Percentiles rank a stretch among this genome's conserved stretches.
phyloP scores from a whole-genome alignment of 2,113 vertebrate species.

The Ciconia stormi region DNA sequence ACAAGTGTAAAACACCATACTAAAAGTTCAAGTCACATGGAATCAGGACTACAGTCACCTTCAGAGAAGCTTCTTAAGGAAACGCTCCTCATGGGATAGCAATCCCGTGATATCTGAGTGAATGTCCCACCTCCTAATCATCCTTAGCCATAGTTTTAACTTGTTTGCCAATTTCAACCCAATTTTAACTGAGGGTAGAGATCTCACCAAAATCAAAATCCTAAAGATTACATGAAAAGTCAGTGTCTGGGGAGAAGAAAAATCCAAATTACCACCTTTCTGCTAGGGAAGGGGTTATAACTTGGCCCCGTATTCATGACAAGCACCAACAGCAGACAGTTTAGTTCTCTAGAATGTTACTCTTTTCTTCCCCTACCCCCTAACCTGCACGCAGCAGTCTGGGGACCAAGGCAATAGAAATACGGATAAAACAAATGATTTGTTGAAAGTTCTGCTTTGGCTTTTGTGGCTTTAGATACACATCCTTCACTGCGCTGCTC shows the following conservation, averaged over 20 bases:
- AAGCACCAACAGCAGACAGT: neutral
- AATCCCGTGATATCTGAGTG: neutral
- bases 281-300: neutral
- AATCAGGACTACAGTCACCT: neutral
- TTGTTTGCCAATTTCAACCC: neutral
- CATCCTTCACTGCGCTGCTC: neutral
- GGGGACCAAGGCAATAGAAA: neutral
- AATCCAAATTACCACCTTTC: neutral
- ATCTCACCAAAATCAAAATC: neutral
- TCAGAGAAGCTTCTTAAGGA: neutral
- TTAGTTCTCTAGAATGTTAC: neutral
- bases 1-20: neutral
- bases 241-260: neutral
- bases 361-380: neutral
- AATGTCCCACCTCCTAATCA: neutral
- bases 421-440: neutral
- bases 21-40: neutral
- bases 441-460: neutral
- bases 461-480: constrained; percentile 1
- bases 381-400: neutral
- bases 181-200: neutral
- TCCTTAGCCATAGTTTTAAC: neutral
- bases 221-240: neutral
- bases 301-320: neutral
- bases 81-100: fast-evolving